Conservation (phyloP, 2,113 vertebrate genomes). For the Poeciliopsis retropinna region DNA sequence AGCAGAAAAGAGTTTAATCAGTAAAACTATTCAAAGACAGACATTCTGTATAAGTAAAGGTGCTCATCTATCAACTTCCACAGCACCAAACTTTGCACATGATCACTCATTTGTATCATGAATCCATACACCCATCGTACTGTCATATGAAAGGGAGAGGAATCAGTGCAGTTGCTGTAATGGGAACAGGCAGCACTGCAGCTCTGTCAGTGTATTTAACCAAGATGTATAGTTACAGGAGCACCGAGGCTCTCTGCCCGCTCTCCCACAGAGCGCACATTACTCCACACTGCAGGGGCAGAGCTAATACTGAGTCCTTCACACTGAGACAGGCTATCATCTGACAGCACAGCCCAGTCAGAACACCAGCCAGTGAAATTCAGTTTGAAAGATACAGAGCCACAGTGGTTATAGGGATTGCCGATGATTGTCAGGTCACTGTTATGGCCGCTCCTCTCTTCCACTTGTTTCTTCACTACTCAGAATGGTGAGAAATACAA, state of each 20-base stretch:
- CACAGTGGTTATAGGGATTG: neutral
- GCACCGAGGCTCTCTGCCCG: conserved; percentile 29
- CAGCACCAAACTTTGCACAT: conserved; percentile 1
- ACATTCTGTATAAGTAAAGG: neutral
- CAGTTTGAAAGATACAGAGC: conserved; percentile 31
- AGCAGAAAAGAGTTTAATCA: neutral
- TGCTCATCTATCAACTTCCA: conserved; percentile 1
- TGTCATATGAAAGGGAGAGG: conserved; percentile 29
- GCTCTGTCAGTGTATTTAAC: conserved; percentile 49
- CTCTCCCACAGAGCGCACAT: conserved; percentile 46
- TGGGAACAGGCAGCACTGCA: conserved; percentile 32
- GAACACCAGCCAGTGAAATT: conserved; percentile 23
- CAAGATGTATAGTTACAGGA: conserved; percentile 49
- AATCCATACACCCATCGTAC: conserved; percentile 10
- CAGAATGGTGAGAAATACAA: neutral
- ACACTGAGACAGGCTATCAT: conserved; percentile 38
- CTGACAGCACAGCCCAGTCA: conserved; percentile 30
- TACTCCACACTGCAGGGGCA: conserved; percentile 52
- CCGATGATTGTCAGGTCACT: neutral
- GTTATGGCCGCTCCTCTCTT: neutral
- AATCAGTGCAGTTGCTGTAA: conserved; percentile 23
- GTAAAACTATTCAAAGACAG: neutral
- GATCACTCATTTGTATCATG: conserved; percentile 13
- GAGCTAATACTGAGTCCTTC: conserved; percentile 41
- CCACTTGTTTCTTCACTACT: neutral